Base-by-base conservation (phyloP, 1,140 invertebrate genomes). In the Dreissena polymorpha region DNA sequence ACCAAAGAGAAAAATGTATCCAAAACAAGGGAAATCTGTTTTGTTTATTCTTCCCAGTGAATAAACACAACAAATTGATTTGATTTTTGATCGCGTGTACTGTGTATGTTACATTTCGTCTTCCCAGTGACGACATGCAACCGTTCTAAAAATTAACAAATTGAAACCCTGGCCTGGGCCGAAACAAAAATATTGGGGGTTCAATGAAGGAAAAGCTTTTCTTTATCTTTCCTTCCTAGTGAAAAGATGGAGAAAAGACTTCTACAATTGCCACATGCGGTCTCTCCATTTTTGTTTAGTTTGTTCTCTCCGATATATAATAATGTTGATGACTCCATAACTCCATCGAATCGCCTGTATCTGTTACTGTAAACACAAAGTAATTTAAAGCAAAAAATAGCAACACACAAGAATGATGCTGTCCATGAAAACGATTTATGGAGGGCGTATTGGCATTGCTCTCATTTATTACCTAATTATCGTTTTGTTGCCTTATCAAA, bases 401-500 rank as follows among this genome's bases (percentile, higher is more conserved):
- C 39, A 78, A 68, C 65, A 78, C 64, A 78, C 64, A 69, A 7
- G 63, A n/a, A 57, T 49, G 79, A 73, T 21, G 73, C 81, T 83
- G 81, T 83, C 81, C 81, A 72, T 75, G 73, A 75, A 76, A 71
- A 70, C 69, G 64, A 65, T 73, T 12, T 49, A 69, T 86, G 87
- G 87, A 88, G 87, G 87, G 87, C 87, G 68, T 84, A 88, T 85
- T 88, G 87, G 87, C 87, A 85, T 77, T 74, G 63, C 39, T 18
- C 49, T 0, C 29, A 5, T 39, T 18, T 27, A n/a, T 29, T 39
- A 6, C 21, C 49, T 49, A 27, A 64, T 10, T 18, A 10, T 14
- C 53, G 21, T 51, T 77, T 53, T 63, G 55, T 60, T 51, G n/a
- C n/a, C 5, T 57, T 18, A 60, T 12, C 51, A 5, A 27, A 27